Evolutionary conservation across 2,113 vertebrate species (phyloP).

Genomic region (Clupea harengus): DNA sequence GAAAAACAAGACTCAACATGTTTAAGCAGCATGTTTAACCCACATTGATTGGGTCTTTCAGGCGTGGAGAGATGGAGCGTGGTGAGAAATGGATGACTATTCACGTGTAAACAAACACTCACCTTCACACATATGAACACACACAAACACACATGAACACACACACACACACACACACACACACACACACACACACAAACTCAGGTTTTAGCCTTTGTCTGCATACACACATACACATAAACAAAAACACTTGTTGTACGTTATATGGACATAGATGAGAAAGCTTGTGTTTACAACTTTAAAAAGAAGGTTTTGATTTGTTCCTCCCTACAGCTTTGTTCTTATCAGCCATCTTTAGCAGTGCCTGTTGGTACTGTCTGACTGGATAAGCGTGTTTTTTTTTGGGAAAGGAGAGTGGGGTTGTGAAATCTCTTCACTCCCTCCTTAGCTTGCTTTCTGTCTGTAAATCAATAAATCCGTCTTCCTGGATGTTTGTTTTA

Average conservation of each 20-base stretch:
- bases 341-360: background rate
- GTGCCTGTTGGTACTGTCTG: background rate
- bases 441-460: background rate
- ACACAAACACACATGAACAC: background rate
- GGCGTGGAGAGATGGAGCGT: background rate
- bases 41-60: background rate
- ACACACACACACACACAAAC: conserved; percentile 5
- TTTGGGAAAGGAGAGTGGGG: background rate
- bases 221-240: background rate
- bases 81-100: background rate
- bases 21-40: background rate
- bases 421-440: background rate
- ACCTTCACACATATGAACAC: background rate
- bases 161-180: background rate
- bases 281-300: background rate
- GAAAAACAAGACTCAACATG: background rate
- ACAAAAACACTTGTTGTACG: background rate
- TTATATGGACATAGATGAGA: background rate
- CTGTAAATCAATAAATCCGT: conserved; percentile 6
- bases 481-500: background rate
- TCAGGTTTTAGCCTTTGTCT: no score
- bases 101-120: background rate
- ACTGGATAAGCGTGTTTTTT: conserved; percentile 14
- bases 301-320: background rate
- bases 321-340: background rate